Percentiles rank a stretch among this genome's conserved stretches.
These are phyloP conservation scores for Heloderma charlesbogerti DNA, from an alignment of 2,113 vertebrate genomes.

Conservation along the genomic window DNA sequence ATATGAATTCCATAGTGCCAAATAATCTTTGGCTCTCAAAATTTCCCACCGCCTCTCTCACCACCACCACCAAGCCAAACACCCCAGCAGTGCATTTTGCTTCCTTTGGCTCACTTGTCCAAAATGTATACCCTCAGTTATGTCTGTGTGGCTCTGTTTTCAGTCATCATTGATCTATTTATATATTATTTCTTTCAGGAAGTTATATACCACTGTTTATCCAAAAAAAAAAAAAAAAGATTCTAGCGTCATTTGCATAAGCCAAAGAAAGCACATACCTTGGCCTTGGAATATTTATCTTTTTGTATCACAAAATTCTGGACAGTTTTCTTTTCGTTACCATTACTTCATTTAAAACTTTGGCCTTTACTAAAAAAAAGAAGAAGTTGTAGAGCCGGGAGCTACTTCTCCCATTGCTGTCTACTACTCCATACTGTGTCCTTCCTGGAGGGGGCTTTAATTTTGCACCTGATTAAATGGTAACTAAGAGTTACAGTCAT, in stretches of 20 bases:
- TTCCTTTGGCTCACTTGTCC: neutral
- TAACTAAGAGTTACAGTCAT: conserved; percentile 68
- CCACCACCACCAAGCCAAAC: neutral
- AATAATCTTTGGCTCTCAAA: neutral
- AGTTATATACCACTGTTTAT: neutral
- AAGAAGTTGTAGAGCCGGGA: neutral
- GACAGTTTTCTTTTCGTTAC: neutral
- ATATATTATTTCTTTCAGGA: neutral
- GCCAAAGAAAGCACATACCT: neutral
- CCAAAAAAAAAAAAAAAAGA: neutral
- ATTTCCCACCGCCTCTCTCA: neutral
- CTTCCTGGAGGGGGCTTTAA: conserved; percentile 77
- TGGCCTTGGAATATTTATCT: neutral
- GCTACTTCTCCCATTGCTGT: conserved; percentile 52
- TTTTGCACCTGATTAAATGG: conserved; percentile 83
- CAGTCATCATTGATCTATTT: neutral
- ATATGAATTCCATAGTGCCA: neutral
- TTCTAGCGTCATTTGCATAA: neutral
- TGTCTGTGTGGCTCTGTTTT: neutral
- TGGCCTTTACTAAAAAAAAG: neutral
- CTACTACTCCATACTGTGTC: conserved; percentile 64
- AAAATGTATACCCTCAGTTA: neutral
- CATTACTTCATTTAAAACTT: conserved; percentile 12
- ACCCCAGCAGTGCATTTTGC: neutral
- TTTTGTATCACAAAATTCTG: neutral